Conservation (phyloP, 2,888 invertebrate species). For the Megamerina dolium region DNA sequence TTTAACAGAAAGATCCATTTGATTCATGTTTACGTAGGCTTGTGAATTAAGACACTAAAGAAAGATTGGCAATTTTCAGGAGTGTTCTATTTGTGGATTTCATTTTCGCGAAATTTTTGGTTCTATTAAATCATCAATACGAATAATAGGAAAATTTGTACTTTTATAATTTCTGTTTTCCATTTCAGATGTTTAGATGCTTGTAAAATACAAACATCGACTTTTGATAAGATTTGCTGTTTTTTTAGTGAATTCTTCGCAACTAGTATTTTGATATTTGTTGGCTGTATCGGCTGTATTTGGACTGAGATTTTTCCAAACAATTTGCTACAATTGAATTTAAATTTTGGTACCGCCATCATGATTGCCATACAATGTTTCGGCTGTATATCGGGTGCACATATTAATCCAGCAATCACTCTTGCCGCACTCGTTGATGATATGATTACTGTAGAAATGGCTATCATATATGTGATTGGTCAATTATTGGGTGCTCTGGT, state of each 20-base stretch:
- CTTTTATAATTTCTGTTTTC: too few relatives aligned
- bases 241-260: conserved; percentile 62
- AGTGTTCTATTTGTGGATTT: too few relatives aligned
- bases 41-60: too few relatives aligned
- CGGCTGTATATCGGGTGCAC: conserved; percentile 72
- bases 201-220: conserved; percentile 41
- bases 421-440: conserved; percentile 55
- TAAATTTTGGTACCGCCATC: conserved; percentile 63
- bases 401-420: conserved; percentile 72
- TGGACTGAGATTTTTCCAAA: conserved; percentile 35
- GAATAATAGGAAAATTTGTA: too few relatives aligned
- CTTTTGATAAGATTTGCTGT: conserved; percentile 47
- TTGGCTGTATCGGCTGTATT: conserved; percentile 69
- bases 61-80: too few relatives aligned
- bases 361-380: conserved; percentile 65
- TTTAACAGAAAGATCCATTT: too few relatives aligned
- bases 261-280: conserved; percentile 60
- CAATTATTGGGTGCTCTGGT: conserved; percentile 63
- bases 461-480: conserved; percentile 57
- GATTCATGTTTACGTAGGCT: too few relatives aligned
- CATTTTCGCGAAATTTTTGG: too few relatives aligned
- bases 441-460: conserved; percentile 46
- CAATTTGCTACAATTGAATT: conserved; percentile 38
- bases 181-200: conserved; percentile 29
- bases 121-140: too few relatives aligned